Evolutionary conservation across 2,797 vertebrate genomes (phyloP).

Genomic region (Neomorphus geoffroyi): DNA sequence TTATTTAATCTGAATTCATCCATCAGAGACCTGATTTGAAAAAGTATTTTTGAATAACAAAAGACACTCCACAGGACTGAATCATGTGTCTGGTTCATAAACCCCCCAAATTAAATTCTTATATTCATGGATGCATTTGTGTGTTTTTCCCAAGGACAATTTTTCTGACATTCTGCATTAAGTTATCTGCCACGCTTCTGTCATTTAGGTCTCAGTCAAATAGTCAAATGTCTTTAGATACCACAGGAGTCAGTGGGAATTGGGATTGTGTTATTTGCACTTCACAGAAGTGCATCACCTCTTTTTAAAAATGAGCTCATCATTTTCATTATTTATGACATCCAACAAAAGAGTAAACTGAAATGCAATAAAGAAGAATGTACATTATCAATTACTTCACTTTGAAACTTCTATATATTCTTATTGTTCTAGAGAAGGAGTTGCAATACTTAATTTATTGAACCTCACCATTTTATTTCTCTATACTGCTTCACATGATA

Average conservation of each 20-base stretch:
- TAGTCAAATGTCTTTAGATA: neutral
- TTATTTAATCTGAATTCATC: constrained; percentile 24
- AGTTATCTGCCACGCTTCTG: neutral
- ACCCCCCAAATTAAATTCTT: neutral
- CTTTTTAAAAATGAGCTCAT: neutral
- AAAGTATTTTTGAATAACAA: constrained; percentile 39
- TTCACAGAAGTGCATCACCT: neutral
- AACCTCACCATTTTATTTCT: neutral
- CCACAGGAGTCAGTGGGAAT: neutral
- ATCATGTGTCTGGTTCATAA: neutral
- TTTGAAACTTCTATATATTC: neutral
- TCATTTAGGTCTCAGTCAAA: neutral
- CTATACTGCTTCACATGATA: neutral
- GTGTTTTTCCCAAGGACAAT: neutral
- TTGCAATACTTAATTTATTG: neutral
- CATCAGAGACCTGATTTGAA: neutral
- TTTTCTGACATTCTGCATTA: neutral
- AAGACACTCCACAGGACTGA: neutral
- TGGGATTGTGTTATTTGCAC: neutral
- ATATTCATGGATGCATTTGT: neutral
- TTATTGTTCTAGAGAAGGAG: neutral
- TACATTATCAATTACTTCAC: neutral
- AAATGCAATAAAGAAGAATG: neutral
- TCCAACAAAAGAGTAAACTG: neutral
- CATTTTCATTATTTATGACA: neutral